These are phyloP conservation scores for Mactra quadrangularis DNA, from an alignment of 1,140 invertebrate species.

Conservation along the genomic window DNA sequence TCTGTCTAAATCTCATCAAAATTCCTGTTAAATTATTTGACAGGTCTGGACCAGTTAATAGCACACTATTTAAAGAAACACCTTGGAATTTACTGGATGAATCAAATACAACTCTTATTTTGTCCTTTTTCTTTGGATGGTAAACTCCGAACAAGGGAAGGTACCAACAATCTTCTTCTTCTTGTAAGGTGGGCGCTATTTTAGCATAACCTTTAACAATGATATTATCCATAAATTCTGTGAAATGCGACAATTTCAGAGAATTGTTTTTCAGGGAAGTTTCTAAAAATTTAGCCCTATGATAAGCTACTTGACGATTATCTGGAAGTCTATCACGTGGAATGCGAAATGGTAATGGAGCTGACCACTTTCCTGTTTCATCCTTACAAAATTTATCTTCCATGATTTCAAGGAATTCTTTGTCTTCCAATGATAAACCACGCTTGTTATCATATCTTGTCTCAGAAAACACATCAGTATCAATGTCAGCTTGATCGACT, in stretches of 20 bases:
- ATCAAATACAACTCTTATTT: neutral
- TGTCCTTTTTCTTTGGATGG: neutral
- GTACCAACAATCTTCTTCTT: neutral
- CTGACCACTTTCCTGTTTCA: neutral
- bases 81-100: neutral
- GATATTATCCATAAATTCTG: neutral
- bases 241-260: neutral
- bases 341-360: neutral
- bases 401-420: constrained; percentile 29
- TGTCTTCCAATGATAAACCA: constrained; percentile 37
- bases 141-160: neutral
- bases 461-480: constrained; percentile 34
- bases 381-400: neutral
- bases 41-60: neutral
- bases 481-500: too few species aligned
- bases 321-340: neutral
- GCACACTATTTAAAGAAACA: neutral
- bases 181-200: neutral
- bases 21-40: neutral
- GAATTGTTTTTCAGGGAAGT: neutral
- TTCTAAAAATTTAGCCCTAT: neutral
- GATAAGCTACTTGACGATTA: neutral
- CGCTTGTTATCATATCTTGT: constrained; percentile 12
- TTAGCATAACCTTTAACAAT: neutral
- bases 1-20: neutral